Base-by-base conservation (phyloP, 1,140 invertebrate genomes). In the Drusus annulatus region DNA sequence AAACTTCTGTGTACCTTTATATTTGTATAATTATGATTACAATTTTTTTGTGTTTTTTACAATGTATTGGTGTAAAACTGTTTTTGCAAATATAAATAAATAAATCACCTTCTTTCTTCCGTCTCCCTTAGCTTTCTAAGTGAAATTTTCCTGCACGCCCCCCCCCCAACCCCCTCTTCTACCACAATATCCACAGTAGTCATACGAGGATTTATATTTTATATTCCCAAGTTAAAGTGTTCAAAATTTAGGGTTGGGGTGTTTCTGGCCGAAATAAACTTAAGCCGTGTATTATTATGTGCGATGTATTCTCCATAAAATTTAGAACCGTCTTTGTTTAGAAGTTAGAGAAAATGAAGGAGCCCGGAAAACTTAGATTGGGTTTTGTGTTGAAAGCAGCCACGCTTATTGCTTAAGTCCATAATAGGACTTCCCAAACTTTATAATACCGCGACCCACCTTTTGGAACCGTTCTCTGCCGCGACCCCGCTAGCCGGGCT, bases 281-380 rank as follows among this genome's bases (percentile, higher is more conserved):
- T 31, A 65, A 65, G 23, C 4, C 62, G 36, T 1, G n/a, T n/a
- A n/a, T n/a, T 13, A 10, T 13, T 1, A 10, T 13, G 8, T 45
- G 36, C 62, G 0, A 65, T 31, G 62, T 65, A 65, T 65, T 16
- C 15, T 25, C 8, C 62, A 31, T 65, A 31, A 31, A 65, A 65
- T 65, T 31, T 65, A 31, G 21, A 25, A 23, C 62, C 62, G 28
- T 65, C 62, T 65, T 65, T 65, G 62, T 65, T 65, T 65, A 36
- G 62, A 28, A 31, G 21, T 65, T 65, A 28, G 21, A 21, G 28
- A 28, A 65, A 65, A 65, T 31, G 62, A 28, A 31, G n/a, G 36
- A 65, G 1, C 13, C 3, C 2, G 36, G 36, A 13, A 45, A 45
- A 65, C 62, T 65, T 65, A n/a, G 56, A 60, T 31, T 65, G 21